Conservation (phyloP, 2,113 vertebrate genomes). For the Hippolais icterina region DNA sequence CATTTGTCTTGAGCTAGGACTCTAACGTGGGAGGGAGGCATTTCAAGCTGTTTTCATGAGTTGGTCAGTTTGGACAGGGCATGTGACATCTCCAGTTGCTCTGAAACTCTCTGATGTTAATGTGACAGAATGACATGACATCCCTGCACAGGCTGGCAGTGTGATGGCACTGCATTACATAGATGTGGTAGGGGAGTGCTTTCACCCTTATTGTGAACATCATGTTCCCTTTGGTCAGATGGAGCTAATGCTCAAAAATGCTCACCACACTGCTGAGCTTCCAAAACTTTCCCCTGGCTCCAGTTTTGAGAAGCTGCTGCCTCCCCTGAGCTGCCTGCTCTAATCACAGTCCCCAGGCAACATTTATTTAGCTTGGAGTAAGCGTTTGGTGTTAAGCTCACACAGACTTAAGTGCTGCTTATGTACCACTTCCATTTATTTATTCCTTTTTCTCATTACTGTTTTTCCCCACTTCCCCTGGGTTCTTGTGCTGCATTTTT, state of each 20-base stretch:
- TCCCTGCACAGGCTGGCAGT: background rate
- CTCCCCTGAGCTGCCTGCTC: background rate
- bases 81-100: background rate
- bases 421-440: background rate
- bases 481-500: background rate
- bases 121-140: background rate
- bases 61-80: background rate
- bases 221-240: background rate
- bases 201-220: background rate
- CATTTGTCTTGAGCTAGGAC: background rate
- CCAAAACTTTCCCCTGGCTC: background rate
- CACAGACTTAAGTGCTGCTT: constrained; percentile 20
- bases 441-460: constrained; percentile 31
- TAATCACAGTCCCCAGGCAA: constrained; percentile 8
- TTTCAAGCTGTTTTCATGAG: background rate
- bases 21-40: background rate
- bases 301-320: background rate
- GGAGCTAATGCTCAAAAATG: background rate
- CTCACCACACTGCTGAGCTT: background rate
- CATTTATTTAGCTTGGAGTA: constrained; percentile 36
- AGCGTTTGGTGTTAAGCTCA: constrained; percentile 34
- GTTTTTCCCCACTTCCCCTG: background rate
- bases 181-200: background rate
- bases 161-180: background rate
- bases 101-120: background rate